Evolutionary conservation across 1,140 invertebrate genomes (phyloP).

Genomic region (Musca domestica): DNA sequence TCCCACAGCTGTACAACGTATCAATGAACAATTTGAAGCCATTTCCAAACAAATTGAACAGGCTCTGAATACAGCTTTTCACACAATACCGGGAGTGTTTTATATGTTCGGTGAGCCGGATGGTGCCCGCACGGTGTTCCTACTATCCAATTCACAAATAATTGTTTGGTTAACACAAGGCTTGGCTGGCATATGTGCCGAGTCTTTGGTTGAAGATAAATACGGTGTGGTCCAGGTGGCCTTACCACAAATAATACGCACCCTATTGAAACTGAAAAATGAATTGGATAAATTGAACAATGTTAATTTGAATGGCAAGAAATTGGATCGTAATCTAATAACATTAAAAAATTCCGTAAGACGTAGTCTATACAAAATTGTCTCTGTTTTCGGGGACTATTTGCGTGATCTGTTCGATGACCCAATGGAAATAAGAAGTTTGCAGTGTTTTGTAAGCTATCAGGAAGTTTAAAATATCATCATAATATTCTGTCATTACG

Average conservation of each 20-base stretch:
- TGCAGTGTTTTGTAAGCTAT: slow-evolving; percentile 57
- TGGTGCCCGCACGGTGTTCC: slow-evolving; percentile 64
- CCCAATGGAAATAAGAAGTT: slow-evolving; percentile 54
- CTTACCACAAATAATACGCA: slow-evolving; percentile 65
- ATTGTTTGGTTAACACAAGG: slow-evolving; percentile 71
- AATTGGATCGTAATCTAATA: slow-evolving; percentile 59
- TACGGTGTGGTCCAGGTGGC: slow-evolving; percentile 80
- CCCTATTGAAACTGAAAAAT: slow-evolving; percentile 65
- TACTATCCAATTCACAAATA: slow-evolving; percentile 65
- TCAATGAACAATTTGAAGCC: slow-evolving; percentile 52
- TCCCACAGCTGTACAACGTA: slow-evolving; percentile 32
- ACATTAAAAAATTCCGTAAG: slow-evolving; percentile 64
- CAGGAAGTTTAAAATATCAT: slow-evolving; percentile 43
- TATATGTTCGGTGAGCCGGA: slow-evolving; percentile 71
- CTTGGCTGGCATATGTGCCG: slow-evolving; percentile 64
- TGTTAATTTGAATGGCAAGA: slow-evolving; percentile 62
- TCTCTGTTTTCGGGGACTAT: slow-evolving; percentile 66
- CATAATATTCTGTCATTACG: too few relatives aligned
- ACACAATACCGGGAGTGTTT: slow-evolving; percentile 63
- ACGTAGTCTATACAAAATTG: slow-evolving; percentile 73
- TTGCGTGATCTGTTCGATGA: slow-evolving; percentile 65
- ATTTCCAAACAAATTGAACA: slow-evolving; percentile 49
- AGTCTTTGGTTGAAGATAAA: slow-evolving; percentile 71
- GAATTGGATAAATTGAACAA: slow-evolving; percentile 70
- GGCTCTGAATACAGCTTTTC: slow-evolving; percentile 44